Conservation (phyloP, 2,797 vertebrate species). For the Typhlichthys subterraneus region DNA sequence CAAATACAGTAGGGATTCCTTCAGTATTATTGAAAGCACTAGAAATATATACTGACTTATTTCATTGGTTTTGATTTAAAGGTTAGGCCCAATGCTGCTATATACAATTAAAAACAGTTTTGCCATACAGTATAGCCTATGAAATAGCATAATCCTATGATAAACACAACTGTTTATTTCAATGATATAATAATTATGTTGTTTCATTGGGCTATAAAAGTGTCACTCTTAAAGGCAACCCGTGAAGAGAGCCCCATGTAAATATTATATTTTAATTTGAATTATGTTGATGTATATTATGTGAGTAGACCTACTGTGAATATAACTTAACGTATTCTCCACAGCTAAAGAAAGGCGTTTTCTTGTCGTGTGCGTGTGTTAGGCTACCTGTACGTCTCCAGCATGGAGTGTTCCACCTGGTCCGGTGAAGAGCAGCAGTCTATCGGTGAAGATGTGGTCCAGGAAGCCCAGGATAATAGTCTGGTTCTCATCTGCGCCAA, state of each 20-base stretch:
- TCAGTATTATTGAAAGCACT: conserved; percentile 78
- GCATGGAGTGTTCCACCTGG: conserved; percentile 79
- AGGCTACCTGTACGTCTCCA: conserved; percentile 74
- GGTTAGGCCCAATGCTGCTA: conserved; percentile 45
- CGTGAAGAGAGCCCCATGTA: no score
- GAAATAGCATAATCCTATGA: not conserved
- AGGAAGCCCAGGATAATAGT: conserved; percentile 80
- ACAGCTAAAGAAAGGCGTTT: no score
- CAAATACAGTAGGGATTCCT: conserved; percentile 76
- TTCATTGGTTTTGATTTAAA: conserved; percentile 53
- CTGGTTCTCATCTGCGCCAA: conserved; percentile 82
- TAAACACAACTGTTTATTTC: no score
- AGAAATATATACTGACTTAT: conserved; percentile 83
- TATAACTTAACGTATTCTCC: no score
- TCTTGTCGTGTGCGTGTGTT: conserved; percentile 23
- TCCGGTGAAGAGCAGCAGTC: conserved; percentile 76
- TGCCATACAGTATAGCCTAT: not conserved
- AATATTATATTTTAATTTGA: no score
- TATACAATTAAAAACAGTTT: not conserved
- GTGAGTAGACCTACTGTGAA: no score
- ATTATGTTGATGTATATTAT: no score
- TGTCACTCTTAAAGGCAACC: no score
- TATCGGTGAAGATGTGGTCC: conserved; percentile 70
- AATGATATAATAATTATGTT: not conserved
- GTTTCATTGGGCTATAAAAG: no score